Base-by-base conservation (phyloP, 2,797 vertebrate genomes). In the Brachyalestes nurse region DNA sequence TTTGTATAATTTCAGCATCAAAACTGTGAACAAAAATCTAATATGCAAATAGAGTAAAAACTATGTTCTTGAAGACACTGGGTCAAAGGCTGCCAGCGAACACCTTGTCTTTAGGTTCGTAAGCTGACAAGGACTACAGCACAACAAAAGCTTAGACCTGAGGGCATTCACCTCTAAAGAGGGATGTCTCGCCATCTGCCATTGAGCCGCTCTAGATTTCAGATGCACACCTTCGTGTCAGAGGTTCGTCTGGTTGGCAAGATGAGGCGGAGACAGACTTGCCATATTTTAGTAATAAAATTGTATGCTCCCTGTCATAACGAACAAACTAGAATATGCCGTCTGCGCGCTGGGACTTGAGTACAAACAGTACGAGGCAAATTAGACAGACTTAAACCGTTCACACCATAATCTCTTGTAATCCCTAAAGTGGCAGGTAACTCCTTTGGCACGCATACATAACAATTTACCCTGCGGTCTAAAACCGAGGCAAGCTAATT, bases 161-260 rank as follows among this genome's bases (percentile, higher is more conserved):
- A 88, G 82, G 87, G 53, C 86, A 80, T 13, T 87, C 81, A 89
- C 88, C 86, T 90, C 87, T 89, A 89, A 91, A 93, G 88, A 87
- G 62, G 85, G 86, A 89, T 89, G 77, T 87, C 53, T 74, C 75
- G 69, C 88, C 89, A 91, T 91, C 88, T 90, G 91, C 70, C 83
- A 83, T 57, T 83, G 74, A 77, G 77, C 86, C 51, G 47, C 58
- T 14, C 40, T 28, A 83, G 72, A 69, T 25, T 65, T 72, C 16
- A 51, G 13, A 82, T 82, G 12, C 2, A 10, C 40, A 73, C 42
- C 23, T 38, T 25, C 71, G 45, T 64, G 19, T 64, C 38, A 21
- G 64, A 47, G 28, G 53, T 47, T 62, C 19, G 7, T 55, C 72
- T 70, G 40, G 28, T 23, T 14, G 71, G 53, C 19, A 40, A 58